phyloP scores from a whole-genome alignment of 1,140 invertebrate genomes.

The Drosophila lowei region DNA sequence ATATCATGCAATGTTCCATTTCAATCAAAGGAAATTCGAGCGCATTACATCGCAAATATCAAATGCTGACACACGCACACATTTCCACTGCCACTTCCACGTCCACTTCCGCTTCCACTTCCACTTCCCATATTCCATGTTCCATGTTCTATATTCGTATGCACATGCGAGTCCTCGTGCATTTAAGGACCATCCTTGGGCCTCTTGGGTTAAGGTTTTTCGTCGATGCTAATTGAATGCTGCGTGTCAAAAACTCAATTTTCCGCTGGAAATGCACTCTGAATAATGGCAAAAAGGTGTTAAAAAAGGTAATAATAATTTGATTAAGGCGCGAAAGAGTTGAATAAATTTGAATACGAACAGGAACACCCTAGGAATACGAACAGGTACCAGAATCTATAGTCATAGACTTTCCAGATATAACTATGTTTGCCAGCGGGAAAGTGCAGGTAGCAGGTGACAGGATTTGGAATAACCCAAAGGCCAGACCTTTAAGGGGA shows the following conservation, averaged over 20 bases:
- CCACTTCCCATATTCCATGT: neutral
- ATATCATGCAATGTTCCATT: conserved; percentile 48
- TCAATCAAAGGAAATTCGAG: conserved; percentile 45
- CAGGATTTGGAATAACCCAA: no score
- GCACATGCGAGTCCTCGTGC: conserved; percentile 1
- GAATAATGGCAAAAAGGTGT: conserved; percentile 23
- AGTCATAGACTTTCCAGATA: no score
- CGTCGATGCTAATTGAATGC: conserved; percentile 33
- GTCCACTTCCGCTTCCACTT: neutral
- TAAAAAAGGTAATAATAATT: no score
- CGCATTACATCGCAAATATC: conserved; percentile 24
- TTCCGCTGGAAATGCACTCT: conserved; percentile 8
- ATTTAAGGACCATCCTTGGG: conserved; percentile 2
- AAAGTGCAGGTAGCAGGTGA: no score
- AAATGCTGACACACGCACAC: conserved; percentile 23
- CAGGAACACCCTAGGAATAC: no score
- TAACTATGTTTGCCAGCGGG: no score
- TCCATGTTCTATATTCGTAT: neutral
- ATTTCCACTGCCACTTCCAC: neutral
- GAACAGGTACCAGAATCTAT: no score
- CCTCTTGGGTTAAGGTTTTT: conserved; percentile 9
- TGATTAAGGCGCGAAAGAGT: conserved; percentile 2
- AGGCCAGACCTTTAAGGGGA: no score
- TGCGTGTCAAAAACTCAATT: conserved; percentile 16
- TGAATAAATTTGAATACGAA: no score